Evolutionary conservation across 1,140 invertebrate genomes (phyloP), one percentile per base, ranked within the genome.

Genomic region (Achatina immaculata): DNA sequence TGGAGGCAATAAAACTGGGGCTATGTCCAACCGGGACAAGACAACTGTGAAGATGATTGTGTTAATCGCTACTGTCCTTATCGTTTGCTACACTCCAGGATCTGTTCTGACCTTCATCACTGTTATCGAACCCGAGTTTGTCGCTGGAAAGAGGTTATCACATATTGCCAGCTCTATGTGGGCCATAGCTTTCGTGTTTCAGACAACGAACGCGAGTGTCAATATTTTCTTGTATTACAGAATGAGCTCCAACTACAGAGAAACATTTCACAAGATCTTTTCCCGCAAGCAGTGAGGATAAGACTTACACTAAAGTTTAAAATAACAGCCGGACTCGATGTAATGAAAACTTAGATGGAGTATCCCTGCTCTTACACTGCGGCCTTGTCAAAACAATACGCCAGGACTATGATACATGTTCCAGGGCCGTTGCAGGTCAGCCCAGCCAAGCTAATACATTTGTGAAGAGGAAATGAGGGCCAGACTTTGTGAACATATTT

Each of bases 191-290:
- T 66, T 66, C n/a, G 7, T 66, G 7, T 36, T 66, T 11, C 7
- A 66, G n/a, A 11, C 62, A 7, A 28, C n/a, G 7, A 66, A 66
- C 62, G 7, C 62, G 9, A 66, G 62, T 36, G 62, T 28, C n/a
- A 66, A 66, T 28, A n/a, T 66, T 36, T 66, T 66, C n/a, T 11
- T 66, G n/a, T 66, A 31, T 28, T 66, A 66, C 62, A 66, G n/a
- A 9, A 66, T 66, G 62, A 66, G 62, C 62, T 31, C n/a, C 62
- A 66, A 36, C 7, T 66, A 66, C 62, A 66, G 62, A 24, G 9
- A 66, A 24, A 36, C 34, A 11, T 66, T 66, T 36, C 7, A 66
- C n/a, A 24, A n/a, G n/a, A 66, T 66, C 6, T 66, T 66, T 36
- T 9, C 45, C n/a, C n/a, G n/a, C n/a, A n/a, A n/a, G n/a, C n/a